Base-by-base conservation (phyloP, 2,797 vertebrate genomes). In the Limnodromus scolopaceus region DNA sequence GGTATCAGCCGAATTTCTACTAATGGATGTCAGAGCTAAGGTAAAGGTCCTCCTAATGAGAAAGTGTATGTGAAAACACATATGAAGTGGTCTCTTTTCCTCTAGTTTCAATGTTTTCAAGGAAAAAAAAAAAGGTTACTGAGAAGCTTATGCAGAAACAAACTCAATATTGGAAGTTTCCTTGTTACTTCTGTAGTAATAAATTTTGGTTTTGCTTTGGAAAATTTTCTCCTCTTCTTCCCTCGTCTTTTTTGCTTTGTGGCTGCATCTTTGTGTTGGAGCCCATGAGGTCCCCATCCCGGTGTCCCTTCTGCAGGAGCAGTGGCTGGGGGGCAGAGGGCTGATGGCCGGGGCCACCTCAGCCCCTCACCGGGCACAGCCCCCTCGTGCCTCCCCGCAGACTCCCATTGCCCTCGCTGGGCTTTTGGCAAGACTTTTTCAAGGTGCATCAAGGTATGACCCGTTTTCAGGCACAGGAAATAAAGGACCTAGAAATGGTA, bases 401-500 rank as follows among this genome's bases (percentile, higher is more conserved):
- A 4, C 30, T 51, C 76, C 49, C 12, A 1, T 20, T 3, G 8
- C 60, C 39, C 54, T 39, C 5, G 0, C 32, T 5, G 20, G 66
- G 25, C 11, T 46, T 49, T 77, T 28, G 54, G 51, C 43, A 34
- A 51, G 46, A 54, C 25, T 6, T 39, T 81, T 60, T 51, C 28
- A 38, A 72, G 88, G 71, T 53, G 41, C 63, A 10, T 83, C 36
- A 49, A 72, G 71, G 84, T 75, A 39, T 14, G 38, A 87, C 58
- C 79, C 3, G 3, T 86, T 92, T 65, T 78, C 89, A 89, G 71
- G 77, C 74, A 28, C 93, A 93, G 92, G 96, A 96, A 97, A 69
- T 77, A 76, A 74, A 87, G 92, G 85, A 41, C 92, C 90, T 51
- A 41, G 92, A 84, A 94, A 66, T 34, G 64, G 54, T 76, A 36